Base-by-base conservation (phyloP, 2,797 vertebrate species). In the Sebastes paucispinis region DNA sequence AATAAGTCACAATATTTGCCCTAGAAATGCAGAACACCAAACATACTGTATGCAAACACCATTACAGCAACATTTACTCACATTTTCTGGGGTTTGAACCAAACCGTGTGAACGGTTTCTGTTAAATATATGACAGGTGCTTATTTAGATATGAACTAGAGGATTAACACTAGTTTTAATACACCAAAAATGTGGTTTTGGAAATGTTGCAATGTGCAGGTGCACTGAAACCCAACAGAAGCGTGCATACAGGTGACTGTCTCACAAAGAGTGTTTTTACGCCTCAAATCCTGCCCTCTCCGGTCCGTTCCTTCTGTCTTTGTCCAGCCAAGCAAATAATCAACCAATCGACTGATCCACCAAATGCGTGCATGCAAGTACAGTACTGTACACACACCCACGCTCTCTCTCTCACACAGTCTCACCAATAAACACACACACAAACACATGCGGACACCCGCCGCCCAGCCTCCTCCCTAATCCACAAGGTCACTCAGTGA, bases 1-100 rank as follows among this genome's bases (percentile, higher is more conserved):
- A 87, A 31, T 29, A 85, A 85, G 73, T 88, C 87, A 90, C 80
- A 91, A 93, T 91, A 87, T 93, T 91, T 87, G 83, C 62, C 29
- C 66, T 50, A 54, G 12, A 67, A 69, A 78, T 83, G 58, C 50
- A 66, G 60, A 50, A 73, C 31, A 65, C 22, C 22, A 71, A 78
- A 25, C 3, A 43, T 8, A 79, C 22, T 76, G 78, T 64, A 69
- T 74, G 47, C 60, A 82, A 87, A 86, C 69, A 80, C 57, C 20
- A 43, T n/a, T 20, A 50, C 74, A 67, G 25, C 32, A 69, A 43
- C 64, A 73, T 57, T 25, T 16, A 14, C 3, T 13, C 9, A 13
- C n/a, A 78, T 25, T 62, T 72, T 55, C 18, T 71, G 4, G 10
- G 22, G 3, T 77, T 54, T 74, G 10, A 76, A 34, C 27, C 39